These are phyloP conservation scores for Gambusia yucatana DNA, from an alignment of 2,797 vertebrate species.

Conservation along the genomic window DNA sequence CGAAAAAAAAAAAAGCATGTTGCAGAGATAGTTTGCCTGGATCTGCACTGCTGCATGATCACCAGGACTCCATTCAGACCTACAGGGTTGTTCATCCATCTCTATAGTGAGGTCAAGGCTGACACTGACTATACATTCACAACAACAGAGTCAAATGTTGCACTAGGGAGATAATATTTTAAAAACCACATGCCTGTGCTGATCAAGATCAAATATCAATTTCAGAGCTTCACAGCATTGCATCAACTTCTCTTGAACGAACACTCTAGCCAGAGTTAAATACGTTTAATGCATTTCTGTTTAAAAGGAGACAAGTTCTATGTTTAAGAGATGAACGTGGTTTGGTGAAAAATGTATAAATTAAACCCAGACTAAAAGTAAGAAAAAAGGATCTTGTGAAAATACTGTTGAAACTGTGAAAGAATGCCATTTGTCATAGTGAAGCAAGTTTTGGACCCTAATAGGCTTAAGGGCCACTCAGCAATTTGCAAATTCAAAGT, in stretches of 20 bases:
- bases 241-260: neutral
- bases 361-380: neutral
- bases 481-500: neutral
- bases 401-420: neutral
- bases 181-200: neutral
- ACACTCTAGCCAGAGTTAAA: neutral
- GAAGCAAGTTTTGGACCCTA: neutral
- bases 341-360: neutral
- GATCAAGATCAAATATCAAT: neutral
- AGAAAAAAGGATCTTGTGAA: neutral
- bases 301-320: neutral
- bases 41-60: conserved; percentile 24
- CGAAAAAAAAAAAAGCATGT: conserved; percentile 33
- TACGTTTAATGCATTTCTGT: neutral
- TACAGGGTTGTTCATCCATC: conserved; percentile 22
- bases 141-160: neutral
- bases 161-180: neutral
- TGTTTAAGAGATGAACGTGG: neutral
- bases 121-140: conserved; percentile 2
- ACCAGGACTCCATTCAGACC: conserved; percentile 18
- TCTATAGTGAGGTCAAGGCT: conserved; percentile 31
- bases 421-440: neutral
- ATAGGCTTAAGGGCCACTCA: neutral
- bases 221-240: neutral
- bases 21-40: conserved; percentile 31